Evolutionary conservation across 2,888 invertebrate genomes (phyloP), one percentile per base, ranked within the genome.

Genomic region (Philereme vetulata): DNA sequence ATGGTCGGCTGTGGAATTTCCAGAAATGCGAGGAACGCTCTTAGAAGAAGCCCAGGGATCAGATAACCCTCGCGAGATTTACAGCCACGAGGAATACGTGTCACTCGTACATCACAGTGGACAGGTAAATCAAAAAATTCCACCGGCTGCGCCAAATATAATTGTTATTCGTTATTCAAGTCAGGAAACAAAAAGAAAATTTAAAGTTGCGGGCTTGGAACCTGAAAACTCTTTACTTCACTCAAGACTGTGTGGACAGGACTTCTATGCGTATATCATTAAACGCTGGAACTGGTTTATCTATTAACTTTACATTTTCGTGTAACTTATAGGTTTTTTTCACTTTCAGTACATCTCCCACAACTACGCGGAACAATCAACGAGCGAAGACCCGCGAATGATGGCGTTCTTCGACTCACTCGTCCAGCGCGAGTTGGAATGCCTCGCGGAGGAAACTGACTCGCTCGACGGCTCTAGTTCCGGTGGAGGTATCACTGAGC

Each of bases 351-450:
- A 95, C 72, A 95, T 97, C 86, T 95, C 97, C 0, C 97, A 98
- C 85, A 98, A 98, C 86, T 97, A 97, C 81, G 96, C 96, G 74
- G 95, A 96, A 69, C 96, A 97, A 75, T 97, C 97, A 6, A 97
- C 96, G 0, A 94, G 95, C 54, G 98, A 98, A 85, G 98, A 98
- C 86, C 96, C 97, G 0, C 94, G 97, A 54, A 98, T 98, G 98
- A 96, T 98, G 96, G 98, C 98, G 36, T 98, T 98, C 90, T 98
- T 98, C 78, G 98, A 98, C 90, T 96, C 97, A 8, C 90, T 98
- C 32, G 97, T 98, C 35, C 98, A 98, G 82, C 94, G 97, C 45
- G 98, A 98, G 83, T 94, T 98, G 64, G 97, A 97, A 87, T 96
- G 96, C 93, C 92, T 94, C 51, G 94, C 72, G 0, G 94, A 94